A percentile compares a stretch with the other conserved stretches of the same genome.
Evolutionary conservation across 2,888 invertebrate species (phyloP).

Genomic region (Chironomus riparius): DNA sequence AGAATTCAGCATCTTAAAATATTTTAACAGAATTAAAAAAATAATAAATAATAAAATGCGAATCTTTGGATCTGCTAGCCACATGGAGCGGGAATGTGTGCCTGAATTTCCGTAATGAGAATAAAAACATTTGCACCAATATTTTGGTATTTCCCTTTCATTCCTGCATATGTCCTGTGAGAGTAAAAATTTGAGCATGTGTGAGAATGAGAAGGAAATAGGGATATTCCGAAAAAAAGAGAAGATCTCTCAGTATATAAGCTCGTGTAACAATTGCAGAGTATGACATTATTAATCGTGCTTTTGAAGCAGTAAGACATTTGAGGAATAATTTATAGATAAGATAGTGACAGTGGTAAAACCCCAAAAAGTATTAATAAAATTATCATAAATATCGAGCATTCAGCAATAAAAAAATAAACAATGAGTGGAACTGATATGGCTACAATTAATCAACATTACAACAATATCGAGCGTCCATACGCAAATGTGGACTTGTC

Average conservation of each 20-base stretch:
- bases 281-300: not conserved
- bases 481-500: constrained; percentile 22
- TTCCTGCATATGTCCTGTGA: constrained; percentile 2
- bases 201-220: not conserved
- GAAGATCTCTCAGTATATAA: not conserved
- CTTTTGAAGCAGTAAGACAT: not conserved
- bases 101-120: not conserved
- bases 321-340: not conserved
- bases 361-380: too few relatives aligned
- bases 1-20: too few relatives aligned
- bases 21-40: too few relatives aligned
- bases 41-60: too few relatives aligned
- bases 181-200: not conserved
- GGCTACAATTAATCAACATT: constrained; percentile 13
- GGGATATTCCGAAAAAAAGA: not conserved
- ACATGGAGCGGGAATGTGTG: not conserved
- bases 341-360: too few relatives aligned
- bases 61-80: not conserved
- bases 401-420: not conserved
- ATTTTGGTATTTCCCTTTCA: constrained; percentile 5
- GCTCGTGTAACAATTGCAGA: not conserved
- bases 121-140: not conserved
- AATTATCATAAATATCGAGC: too few relatives aligned
- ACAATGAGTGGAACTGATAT: constrained; percentile 23
- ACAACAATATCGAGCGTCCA: constrained; percentile 19